Conservation (phyloP, 2,113 vertebrate species). For the Reinhardtius hippoglossoides region DNA sequence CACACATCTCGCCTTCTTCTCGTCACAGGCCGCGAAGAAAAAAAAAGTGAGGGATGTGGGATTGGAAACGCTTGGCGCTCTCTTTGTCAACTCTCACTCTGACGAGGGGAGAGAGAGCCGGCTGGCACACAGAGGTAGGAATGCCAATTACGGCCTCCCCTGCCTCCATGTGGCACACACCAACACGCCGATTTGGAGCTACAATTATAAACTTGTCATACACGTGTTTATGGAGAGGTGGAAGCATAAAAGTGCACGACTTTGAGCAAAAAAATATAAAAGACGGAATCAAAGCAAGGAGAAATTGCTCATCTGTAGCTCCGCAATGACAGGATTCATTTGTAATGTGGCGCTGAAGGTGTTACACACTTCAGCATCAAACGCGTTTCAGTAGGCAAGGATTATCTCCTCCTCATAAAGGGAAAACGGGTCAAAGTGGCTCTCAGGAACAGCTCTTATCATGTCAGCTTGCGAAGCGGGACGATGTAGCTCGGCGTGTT, state of each 20-base stretch:
- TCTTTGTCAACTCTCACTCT: conserved; percentile 80
- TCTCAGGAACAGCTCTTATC: conserved; percentile 64
- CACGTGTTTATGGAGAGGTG: conserved; percentile 70
- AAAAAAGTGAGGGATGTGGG: conserved; percentile 78
- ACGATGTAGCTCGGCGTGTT: conserved; percentile 62
- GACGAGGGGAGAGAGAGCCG: conserved; percentile 77
- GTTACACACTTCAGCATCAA: conserved; percentile 65
- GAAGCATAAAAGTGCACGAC: conserved; percentile 61
- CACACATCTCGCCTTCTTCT: conserved; percentile 80
- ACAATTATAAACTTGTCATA: conserved; percentile 81
- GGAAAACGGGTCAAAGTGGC: conserved; percentile 72
- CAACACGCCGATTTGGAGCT: conserved; percentile 72
- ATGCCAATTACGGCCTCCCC: conserved; percentile 80
- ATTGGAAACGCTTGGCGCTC: conserved; percentile 80
- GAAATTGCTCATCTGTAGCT: conserved; percentile 61
- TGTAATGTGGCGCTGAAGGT: conserved; percentile 51
- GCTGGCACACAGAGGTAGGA: conserved; percentile 80
- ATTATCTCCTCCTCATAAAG: conserved; percentile 60
- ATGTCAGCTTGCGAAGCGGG: conserved; percentile 66
- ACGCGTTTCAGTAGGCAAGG: conserved; percentile 45
- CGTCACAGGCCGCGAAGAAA: conserved; percentile 77
- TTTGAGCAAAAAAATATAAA: conserved; percentile 52
- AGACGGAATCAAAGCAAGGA: conserved; percentile 62
- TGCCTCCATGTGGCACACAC: conserved; percentile 74
- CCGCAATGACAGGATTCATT: conserved; percentile 62